Conservation (phyloP, 1,140 invertebrate genomes). For the Oscheius sp. region DNA sequence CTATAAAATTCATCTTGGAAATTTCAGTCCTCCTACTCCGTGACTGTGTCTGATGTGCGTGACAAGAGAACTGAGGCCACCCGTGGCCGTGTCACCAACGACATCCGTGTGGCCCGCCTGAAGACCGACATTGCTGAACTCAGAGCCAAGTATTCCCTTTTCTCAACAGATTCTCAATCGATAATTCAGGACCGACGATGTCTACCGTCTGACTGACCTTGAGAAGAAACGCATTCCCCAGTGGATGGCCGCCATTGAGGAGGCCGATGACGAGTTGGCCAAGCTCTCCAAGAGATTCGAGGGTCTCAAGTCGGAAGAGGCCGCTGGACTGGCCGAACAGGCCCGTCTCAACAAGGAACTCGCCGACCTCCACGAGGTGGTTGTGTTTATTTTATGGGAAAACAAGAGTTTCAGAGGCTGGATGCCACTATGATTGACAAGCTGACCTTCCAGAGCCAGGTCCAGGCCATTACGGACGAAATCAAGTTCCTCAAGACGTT, state of each 20-base stretch:
- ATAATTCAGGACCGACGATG: not conserved
- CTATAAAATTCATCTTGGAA: too few species aligned
- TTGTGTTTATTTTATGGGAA: not conserved
- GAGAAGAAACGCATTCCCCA: not conserved
- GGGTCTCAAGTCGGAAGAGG: not conserved
- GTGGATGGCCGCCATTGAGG: not conserved
- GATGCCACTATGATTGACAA: not conserved
- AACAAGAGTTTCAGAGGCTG: not conserved
- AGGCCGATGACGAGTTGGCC: not conserved
- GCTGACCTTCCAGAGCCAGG: not conserved
- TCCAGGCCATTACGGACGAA: not conserved
- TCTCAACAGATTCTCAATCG: too few species aligned
- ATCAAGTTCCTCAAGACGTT: not conserved
- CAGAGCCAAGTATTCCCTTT: not conserved
- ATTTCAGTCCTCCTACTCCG: not conserved
- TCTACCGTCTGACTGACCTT: not conserved
- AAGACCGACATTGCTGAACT: not conserved
- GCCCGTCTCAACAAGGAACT: not conserved
- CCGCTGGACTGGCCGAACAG: not conserved
- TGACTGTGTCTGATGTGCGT: not conserved
- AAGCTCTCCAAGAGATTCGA: not conserved
- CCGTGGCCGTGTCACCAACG: not conserved
- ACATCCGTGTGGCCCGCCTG: not conserved
- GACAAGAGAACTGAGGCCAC: not conserved
- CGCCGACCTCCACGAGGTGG: not conserved